Evolutionary conservation across 2,888 invertebrate species (phyloP).

Genomic region (Dicyrtoma fusca): DNA sequence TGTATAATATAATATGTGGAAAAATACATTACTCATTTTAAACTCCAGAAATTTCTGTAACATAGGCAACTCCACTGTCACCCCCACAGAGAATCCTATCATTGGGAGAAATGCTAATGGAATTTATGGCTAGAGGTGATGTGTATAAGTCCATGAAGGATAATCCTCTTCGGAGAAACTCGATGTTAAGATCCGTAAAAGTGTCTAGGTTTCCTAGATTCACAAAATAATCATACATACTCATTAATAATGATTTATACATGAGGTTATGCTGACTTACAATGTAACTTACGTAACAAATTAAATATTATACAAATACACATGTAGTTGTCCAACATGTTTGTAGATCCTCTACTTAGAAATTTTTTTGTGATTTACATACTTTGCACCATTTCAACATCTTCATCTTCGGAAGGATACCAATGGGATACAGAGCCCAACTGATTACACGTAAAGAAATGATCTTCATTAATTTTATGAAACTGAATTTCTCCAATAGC

Average conservation of each 20-base stretch:
- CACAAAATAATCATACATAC: background rate
- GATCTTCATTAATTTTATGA: conserved; percentile 52
- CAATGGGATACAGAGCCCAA: conserved; percentile 51
- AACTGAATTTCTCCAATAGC: conserved; percentile 53
- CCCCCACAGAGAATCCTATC: conserved; percentile 53
- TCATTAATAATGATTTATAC: background rate
- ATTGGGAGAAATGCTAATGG: conserved; percentile 51
- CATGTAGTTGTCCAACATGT: no score
- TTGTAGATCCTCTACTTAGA: no score
- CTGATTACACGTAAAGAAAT: conserved; percentile 54
- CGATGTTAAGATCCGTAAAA: conserved; percentile 50
- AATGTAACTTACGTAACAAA: no score
- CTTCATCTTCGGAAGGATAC: conserved; percentile 46
- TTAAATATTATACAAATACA: no score
- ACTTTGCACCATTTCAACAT: conserved; percentile 28
- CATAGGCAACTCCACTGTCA: conserved; percentile 46
- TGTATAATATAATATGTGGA: no score
- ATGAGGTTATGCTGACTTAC: background rate
- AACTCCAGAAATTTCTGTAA: conserved; percentile 13
- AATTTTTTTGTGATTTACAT: no score
- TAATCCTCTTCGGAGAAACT: conserved; percentile 51
- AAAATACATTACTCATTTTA: no score
- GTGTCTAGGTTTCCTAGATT: conserved; percentile 30
- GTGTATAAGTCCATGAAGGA: conserved; percentile 47
- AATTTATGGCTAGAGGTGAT: conserved; percentile 52